Evolutionary conservation across 2,797 vertebrate species (phyloP).

Genomic region (Miichthys miiuy): DNA sequence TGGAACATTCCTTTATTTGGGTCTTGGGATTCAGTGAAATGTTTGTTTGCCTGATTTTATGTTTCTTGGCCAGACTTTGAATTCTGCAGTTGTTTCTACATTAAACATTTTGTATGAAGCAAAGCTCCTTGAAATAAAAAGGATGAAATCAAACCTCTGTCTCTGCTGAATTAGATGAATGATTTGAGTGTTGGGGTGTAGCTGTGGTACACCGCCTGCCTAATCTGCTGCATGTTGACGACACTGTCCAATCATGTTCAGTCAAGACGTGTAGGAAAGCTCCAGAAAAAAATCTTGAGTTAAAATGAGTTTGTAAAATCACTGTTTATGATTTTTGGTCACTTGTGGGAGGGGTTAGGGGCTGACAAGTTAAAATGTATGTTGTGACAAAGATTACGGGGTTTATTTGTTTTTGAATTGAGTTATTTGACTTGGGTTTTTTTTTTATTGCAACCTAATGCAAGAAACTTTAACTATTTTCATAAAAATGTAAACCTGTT

Average conservation of each 20-base stretch:
- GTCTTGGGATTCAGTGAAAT: slow-evolving; percentile 87
- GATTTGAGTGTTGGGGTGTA: not conserved
- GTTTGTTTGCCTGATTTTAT: slow-evolving; percentile 91
- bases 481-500: not conserved
- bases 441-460: not conserved
- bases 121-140: slow-evolving; percentile 97
- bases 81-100: slow-evolving; percentile 96
- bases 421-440: not conserved
- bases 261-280: not conserved
- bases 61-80: slow-evolving; percentile 93
- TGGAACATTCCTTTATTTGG: slow-evolving; percentile 82
- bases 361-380: not conserved
- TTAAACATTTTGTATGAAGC: slow-evolving; percentile 98
- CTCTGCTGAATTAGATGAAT: not conserved
- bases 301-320: not conserved
- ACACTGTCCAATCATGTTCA: not conserved
- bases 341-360: not conserved
- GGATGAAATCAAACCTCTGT: slow-evolving; percentile 66
- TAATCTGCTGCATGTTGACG: not conserved
- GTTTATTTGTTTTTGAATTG: not conserved
- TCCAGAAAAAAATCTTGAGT: not conserved
- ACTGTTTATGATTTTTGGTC: not conserved
- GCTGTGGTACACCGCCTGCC: too few relatives aligned
- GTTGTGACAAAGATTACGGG: not conserved
- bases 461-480: not conserved